Evolutionary conservation across 2,888 invertebrate genomes (phyloP), one percentile per base, ranked within the genome.

Genomic region (Drosophila subsilvestris): DNA sequence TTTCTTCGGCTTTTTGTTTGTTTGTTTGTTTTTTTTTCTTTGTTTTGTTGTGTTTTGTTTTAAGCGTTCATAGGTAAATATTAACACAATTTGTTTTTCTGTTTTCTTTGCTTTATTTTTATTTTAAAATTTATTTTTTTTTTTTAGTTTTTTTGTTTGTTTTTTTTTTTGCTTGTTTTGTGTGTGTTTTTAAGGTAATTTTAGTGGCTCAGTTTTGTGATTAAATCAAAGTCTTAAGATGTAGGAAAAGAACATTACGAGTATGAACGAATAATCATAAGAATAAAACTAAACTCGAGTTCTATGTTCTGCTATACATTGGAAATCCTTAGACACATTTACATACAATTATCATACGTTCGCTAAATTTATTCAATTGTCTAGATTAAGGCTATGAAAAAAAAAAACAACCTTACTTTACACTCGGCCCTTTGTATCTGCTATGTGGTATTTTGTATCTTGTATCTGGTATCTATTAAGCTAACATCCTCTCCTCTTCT

Each of bases 371-470:
- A 66, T 55, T 66, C 66, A 44, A 59, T 67, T 63, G 43, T 67
- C 63, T 68, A 44, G 60, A 55, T 56, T 44, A 75, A 50, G 45
- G 57, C 61, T 75, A 69, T n/a, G 43, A 45, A 76, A 82, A 78
- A 82, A 22, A 25, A 83, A 83, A 83, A 86, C 80, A 86, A 84
- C 74, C 85, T 83, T 86, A 86, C 59, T 62, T 79, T 80, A 86
- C 67, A 76, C 55, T 67, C 74, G 74, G 74, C 74, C 59, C 74
- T 54, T 65, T 59, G 54, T 55, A 50, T 51, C 50, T 48, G 63
- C 48, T 49, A 60, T 42, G 29, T 60, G 43, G 49, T 53, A 43
- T 29, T 45, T 73, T 58, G 58, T 54, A 50, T 55, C 44, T 43
- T 57, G 37, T 49, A 60, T 29, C 53, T 61, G 49, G 12, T 32